These are phyloP conservation scores for Ashinkailepas kermadecensis DNA, from an alignment of 2,888 invertebrate species.

Conservation along the genomic window DNA sequence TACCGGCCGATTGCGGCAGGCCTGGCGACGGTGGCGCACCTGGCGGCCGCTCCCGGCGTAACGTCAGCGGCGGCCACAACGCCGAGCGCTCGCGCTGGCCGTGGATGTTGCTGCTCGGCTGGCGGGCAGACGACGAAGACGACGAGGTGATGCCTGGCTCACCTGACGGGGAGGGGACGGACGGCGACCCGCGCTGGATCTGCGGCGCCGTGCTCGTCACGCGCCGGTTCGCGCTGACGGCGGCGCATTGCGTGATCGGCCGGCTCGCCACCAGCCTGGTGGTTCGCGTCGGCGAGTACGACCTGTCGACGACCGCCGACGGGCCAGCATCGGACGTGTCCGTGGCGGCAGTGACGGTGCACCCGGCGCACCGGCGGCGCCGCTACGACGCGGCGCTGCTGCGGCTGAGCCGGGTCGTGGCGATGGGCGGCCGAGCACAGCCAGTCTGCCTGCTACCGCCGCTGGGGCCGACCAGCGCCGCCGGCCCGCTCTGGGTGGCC, in stretches of 20 bases:
- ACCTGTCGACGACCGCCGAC: background rate
- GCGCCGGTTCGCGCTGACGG: background rate
- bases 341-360: background rate
- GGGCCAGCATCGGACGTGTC: background rate
- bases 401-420: background rate
- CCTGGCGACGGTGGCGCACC: background rate
- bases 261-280: background rate
- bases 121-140: background rate
- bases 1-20: background rate
- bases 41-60: background rate
- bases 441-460: background rate
- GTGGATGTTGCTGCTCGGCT: background rate
- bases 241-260: background rate
- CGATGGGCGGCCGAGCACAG: background rate
- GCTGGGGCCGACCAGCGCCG: background rate
- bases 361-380: background rate
- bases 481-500: background rate
- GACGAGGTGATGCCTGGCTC: background rate
- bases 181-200: background rate
- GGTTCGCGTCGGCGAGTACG: background rate
- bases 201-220: background rate
- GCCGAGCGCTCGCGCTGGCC: background rate
- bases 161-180: background rate
- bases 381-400: slow-evolving; percentile 2
- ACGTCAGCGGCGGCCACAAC: background rate